A percentile compares a stretch with the other conserved stretches of the same genome.
phyloP scores from a whole-genome alignment of 1,140 invertebrate species.

The Danaus plexippus region DNA sequence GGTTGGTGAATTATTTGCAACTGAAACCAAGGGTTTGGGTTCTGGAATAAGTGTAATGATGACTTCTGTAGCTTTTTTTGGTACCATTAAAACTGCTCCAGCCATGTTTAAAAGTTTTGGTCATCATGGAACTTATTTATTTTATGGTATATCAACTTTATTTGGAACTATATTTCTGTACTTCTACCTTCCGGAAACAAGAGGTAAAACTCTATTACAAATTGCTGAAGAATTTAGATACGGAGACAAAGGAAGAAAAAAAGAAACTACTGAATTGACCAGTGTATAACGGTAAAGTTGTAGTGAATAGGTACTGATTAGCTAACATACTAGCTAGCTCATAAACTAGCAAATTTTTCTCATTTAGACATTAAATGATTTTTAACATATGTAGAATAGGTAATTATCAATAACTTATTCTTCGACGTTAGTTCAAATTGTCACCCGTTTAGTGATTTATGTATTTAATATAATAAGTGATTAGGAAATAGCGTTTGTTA shows the following conservation, averaged over 20 bases:
- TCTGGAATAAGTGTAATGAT: conserved; percentile 73
- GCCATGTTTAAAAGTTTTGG: conserved; percentile 71
- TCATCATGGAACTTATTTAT: conserved; percentile 73
- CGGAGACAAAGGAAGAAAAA: conserved; percentile 30
- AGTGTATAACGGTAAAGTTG: conserved; percentile 4
- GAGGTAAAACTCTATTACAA: conserved; percentile 77
- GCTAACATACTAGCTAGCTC: too few species aligned
- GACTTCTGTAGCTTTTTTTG: conserved; percentile 75
- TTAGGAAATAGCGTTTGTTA: too few species aligned
- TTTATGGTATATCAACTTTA: conserved; percentile 75
- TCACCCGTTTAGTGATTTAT: too few species aligned
- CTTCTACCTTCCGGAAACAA: conserved; percentile 79
- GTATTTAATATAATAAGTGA: too few species aligned
- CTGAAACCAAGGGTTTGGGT: conserved; percentile 68
- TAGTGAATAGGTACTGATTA: too few species aligned
- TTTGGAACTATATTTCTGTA: conserved; percentile 74
- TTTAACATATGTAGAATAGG: too few species aligned
- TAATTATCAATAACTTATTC: too few species aligned
- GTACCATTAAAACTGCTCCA: conserved; percentile 76
- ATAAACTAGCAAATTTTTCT: too few species aligned
- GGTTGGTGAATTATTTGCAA: conserved; percentile 72
- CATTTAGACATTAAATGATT: too few species aligned
- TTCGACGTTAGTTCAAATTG: too few species aligned
- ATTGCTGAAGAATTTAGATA: conserved; percentile 70
- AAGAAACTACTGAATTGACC: conserved; percentile 9